A percentile compares a stretch with the other conserved stretches of the same genome.
Evolutionary conservation across 2,797 vertebrate genomes (phyloP).

Genomic region (Champsocephalus gunnari): DNA sequence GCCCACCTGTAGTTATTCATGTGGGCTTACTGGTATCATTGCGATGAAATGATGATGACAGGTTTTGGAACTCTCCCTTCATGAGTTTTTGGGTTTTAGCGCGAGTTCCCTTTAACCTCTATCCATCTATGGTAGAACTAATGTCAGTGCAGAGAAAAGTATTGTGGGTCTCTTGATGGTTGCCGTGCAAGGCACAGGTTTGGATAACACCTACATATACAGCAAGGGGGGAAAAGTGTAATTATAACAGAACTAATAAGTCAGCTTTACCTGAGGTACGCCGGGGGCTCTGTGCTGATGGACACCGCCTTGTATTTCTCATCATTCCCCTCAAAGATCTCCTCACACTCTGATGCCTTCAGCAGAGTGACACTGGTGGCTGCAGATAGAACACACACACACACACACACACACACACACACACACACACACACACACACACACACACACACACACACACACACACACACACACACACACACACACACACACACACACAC

Average conservation of each 20-base stretch:
- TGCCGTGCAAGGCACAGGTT: background rate
- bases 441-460: too few relatives aligned
- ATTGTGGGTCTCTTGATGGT: background rate
- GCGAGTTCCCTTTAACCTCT: background rate
- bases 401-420: too few relatives aligned
- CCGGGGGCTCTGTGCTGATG: constrained; percentile 97
- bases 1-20: background rate
- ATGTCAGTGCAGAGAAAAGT: background rate
- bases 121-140: background rate
- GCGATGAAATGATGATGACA: background rate
- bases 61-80: background rate
- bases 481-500: too few relatives aligned
- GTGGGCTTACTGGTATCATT: background rate
- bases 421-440: too few relatives aligned
- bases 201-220: background rate
- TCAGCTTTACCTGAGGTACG: constrained; percentile 92
- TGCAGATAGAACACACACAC: constrained; percentile 18
- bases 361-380: constrained; percentile 97
- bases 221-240: background rate
- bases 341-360: constrained; percentile 97
- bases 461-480: too few relatives aligned
- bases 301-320: constrained; percentile 99
- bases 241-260: background rate
- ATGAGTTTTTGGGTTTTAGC: background rate
- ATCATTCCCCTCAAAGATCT: constrained; percentile 98